Evolutionary conservation across 2,797 vertebrate genomes (phyloP).

Genomic region (Manis pentadactyla): DNA sequence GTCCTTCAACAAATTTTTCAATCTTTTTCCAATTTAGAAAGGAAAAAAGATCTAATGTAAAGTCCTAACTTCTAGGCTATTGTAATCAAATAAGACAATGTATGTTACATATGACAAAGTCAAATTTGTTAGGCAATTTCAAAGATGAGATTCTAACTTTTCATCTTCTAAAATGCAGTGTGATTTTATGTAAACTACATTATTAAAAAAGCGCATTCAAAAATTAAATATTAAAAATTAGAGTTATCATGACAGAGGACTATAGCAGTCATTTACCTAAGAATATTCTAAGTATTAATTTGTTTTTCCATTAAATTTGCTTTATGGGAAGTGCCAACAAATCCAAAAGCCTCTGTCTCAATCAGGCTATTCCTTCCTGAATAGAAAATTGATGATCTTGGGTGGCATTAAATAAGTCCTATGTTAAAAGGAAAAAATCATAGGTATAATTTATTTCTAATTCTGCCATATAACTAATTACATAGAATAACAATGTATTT

Average conservation of each 20-base stretch:
- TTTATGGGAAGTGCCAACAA: not conserved
- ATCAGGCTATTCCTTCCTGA: not conserved
- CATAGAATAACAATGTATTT: not conserved
- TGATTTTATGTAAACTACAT: not conserved
- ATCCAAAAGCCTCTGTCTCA: not conserved
- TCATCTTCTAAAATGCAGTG: not conserved
- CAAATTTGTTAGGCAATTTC: not conserved
- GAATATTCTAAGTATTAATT: not conserved
- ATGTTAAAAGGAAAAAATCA: slow-evolving; percentile 29
- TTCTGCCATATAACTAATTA: slow-evolving; percentile 7
- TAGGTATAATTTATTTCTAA: not conserved
- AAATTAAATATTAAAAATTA: slow-evolving; percentile 4
- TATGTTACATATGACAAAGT: not conserved
- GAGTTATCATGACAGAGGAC: not conserved
- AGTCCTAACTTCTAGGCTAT: not conserved
- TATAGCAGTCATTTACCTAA: not conserved
- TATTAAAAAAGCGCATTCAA: not conserved
- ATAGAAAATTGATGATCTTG: not conserved
- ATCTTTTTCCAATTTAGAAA: not conserved
- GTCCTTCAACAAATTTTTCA: not conserved
- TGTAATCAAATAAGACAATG: not conserved
- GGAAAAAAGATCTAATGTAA: not conserved
- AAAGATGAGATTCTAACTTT: not conserved
- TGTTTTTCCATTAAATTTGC: not conserved
- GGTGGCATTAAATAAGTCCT: not conserved